phyloP scores from a whole-genome alignment of 2,113 vertebrate genomes.

The Ciconia boyciana region DNA sequence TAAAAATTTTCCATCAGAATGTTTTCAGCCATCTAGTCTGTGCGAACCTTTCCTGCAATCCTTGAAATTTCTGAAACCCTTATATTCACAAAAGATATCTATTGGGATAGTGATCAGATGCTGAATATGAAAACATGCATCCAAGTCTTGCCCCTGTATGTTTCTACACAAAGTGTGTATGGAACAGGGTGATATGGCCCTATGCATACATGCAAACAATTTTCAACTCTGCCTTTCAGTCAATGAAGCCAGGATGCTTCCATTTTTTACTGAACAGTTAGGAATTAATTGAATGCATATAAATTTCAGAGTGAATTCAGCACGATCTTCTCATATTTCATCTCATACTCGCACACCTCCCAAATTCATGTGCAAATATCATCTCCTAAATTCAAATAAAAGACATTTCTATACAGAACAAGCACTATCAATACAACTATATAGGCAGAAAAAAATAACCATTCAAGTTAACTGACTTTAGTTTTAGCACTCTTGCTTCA shows the following conservation, averaged over 20 bases:
- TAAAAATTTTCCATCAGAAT: not conserved
- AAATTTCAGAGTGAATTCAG: not conserved
- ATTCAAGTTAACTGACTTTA: not conserved
- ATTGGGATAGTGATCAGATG: not conserved
- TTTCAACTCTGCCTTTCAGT: not conserved
- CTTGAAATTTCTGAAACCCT: not conserved
- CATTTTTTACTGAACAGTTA: not conserved
- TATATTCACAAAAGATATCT: not conserved
- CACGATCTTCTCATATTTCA: not conserved
- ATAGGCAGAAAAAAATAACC: not conserved
- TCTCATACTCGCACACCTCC: not conserved
- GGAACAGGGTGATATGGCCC: not conserved
- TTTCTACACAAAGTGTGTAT: not conserved
- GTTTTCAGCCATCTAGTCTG: not conserved
- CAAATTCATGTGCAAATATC: not conserved
- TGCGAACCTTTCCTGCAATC: not conserved
- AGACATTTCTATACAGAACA: not conserved
- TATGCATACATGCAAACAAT: not conserved
- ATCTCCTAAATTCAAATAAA: not conserved
- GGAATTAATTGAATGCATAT: not conserved
- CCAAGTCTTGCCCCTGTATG: not conserved
- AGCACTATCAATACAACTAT: not conserved
- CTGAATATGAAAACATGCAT: not conserved
- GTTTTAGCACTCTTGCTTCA: not conserved
- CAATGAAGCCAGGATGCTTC: not conserved